Percentiles rank a stretch among this genome's conserved stretches.
These are phyloP conservation scores for Auanema freiburgensis DNA, from an alignment of 2,888 invertebrate species.

Conservation along the genomic window DNA sequence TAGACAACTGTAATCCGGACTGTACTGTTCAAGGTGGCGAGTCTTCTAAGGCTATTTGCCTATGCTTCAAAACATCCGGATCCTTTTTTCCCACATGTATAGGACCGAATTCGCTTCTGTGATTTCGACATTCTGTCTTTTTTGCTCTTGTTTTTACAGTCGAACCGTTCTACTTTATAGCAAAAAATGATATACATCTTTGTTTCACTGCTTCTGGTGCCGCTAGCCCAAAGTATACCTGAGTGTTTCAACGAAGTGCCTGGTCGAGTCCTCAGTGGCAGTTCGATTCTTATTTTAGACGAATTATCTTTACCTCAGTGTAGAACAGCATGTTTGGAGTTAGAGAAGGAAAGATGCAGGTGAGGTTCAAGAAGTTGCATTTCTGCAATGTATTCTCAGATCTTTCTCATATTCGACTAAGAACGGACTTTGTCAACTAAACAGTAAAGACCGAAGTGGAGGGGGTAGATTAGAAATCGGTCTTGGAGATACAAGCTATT, in stretches of 20 bases:
- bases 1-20: too few relatives aligned
- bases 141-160: too few relatives aligned
- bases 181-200: too few relatives aligned
- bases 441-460: constrained; percentile 26
- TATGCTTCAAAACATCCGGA: too few relatives aligned
- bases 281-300: constrained; percentile 10
- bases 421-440: constrained; percentile 33
- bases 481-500: too few relatives aligned
- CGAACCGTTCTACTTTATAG: too few relatives aligned
- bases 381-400: constrained; percentile 14
- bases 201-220: not conserved
- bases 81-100: too few relatives aligned
- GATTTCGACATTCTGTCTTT: too few relatives aligned
- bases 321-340: constrained; percentile 16
- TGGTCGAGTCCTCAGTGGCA: constrained; percentile 6
- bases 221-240: not conserved
- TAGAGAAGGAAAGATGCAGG: constrained; percentile 18
- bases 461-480: too few relatives aligned
- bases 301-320: constrained; percentile 15
- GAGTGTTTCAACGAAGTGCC: constrained; percentile 12
- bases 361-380: not conserved
- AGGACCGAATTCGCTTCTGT: too few relatives aligned
- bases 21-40: too few relatives aligned
- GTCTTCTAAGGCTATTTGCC: too few relatives aligned
- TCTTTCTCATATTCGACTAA: constrained; percentile 27